These are phyloP conservation scores for Fregata magnificens DNA, from an alignment of 2,113 vertebrate species.

Conservation along the genomic window DNA sequence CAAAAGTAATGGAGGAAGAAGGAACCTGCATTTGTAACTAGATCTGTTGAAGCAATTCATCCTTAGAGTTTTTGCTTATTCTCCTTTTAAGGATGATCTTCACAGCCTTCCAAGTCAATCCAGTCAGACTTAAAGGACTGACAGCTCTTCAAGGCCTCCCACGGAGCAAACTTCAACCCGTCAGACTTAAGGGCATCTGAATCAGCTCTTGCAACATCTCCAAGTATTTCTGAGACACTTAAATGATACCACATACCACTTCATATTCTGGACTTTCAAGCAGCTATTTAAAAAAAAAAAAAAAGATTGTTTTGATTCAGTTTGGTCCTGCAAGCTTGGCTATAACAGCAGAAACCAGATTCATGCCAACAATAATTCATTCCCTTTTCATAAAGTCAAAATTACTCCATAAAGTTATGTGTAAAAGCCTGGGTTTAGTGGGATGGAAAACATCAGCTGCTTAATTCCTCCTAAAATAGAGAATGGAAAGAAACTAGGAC, in stretches of 20 bases:
- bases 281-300: not conserved
- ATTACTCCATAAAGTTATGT: not conserved
- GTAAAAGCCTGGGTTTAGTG: not conserved
- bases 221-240: not conserved
- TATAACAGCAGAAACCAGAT: not conserved
- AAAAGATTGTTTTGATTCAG: not conserved
- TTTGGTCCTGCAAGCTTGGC: not conserved
- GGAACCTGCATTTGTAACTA: not conserved
- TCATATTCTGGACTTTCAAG: not conserved
- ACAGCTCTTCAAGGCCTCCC: not conserved
- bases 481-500: not conserved
- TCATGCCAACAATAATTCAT: not conserved
- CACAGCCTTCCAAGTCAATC: not conserved
- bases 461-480: not conserved
- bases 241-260: not conserved
- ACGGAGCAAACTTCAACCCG: not conserved
- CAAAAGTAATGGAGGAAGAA: not conserved
- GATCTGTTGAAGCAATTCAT: not conserved
- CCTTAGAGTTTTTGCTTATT: not conserved
- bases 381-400: not conserved
- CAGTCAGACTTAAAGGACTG: not conserved
- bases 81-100: not conserved
- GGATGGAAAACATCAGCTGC: not conserved
- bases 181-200: not conserved
- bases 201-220: not conserved